phyloP scores from a whole-genome alignment of 2,797 vertebrate species.

The Aphelocoma californica region DNA sequence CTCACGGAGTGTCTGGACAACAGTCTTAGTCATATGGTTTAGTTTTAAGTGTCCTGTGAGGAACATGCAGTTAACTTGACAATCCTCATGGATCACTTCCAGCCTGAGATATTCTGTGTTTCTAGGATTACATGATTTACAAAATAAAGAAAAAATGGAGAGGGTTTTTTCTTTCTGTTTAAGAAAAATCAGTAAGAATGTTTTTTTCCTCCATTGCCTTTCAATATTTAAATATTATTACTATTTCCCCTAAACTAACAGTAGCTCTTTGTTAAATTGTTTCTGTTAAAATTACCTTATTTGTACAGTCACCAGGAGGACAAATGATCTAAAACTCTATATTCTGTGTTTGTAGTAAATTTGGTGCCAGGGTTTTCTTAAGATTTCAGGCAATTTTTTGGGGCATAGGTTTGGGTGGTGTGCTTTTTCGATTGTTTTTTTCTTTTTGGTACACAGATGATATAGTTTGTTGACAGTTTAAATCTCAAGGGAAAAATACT shows the following conservation, averaged over 20 bases:
- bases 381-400: neutral
- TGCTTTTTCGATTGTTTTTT: rapidly evolving
- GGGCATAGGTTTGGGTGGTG: rapidly evolving
- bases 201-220: neutral
- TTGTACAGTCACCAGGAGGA: neutral
- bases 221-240: neutral
- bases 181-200: neutral
- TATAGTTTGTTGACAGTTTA: neutral
- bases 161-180: neutral
- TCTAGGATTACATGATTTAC: neutral
- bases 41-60: neutral
- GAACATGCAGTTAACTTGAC: neutral
- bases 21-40: rapidly evolving
- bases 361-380: neutral
- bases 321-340: neutral
- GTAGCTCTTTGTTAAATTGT: neutral
- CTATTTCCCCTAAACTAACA: neutral
- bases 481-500: neutral
- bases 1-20: neutral
- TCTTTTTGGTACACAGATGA: neutral
- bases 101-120: neutral
- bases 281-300: neutral
- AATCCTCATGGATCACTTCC: neutral
- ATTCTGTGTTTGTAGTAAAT: neutral
- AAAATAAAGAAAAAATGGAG: neutral